A percentile compares a stretch with the other conserved stretches of the same genome.
phyloP scores from a whole-genome alignment of 2,113 vertebrate species.

The Colaptes auratus region DNA sequence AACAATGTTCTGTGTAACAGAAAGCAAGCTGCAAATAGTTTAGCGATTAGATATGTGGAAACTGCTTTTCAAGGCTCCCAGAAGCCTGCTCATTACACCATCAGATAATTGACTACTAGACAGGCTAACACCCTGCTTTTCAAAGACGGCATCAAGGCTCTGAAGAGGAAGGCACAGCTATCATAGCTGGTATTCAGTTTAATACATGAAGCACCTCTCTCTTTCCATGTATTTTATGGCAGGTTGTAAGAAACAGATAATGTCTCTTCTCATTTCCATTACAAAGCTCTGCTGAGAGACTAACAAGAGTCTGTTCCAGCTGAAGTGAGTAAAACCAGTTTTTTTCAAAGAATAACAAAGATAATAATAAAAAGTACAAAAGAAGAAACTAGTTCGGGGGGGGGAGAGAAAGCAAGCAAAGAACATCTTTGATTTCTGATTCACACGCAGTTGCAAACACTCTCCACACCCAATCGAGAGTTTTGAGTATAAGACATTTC shows the following conservation, averaged over 20 bases:
- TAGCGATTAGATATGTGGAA: not conserved
- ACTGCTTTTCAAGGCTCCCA: conserved; percentile 11
- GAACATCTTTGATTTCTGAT: not conserved
- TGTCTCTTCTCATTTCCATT: conserved; percentile 51
- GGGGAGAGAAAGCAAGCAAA: not conserved
- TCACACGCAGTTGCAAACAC: no score
- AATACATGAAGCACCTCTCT: conserved; percentile 11
- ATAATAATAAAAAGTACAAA: not conserved
- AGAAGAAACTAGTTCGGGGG: not conserved
- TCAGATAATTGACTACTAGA: conserved; percentile 32
- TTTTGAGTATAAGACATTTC: no score
- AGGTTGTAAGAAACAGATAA: conserved; percentile 42
- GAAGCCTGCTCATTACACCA: conserved; percentile 27
- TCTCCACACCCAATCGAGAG: no score
- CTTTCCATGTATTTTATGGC: not conserved
- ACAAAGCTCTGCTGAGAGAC: conserved; percentile 45
- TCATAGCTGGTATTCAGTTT: conserved; percentile 34
- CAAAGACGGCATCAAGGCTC: conserved; percentile 46
- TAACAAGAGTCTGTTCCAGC: not conserved
- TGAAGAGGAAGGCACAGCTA: conserved; percentile 14
- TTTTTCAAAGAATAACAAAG: not conserved
- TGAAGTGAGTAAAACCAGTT: conserved; percentile 50
- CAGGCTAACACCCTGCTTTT: conserved; percentile 10
- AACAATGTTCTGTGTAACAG: not conserved
- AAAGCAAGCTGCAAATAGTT: not conserved